Evolutionary conservation across 1,140 invertebrate genomes (phyloP), one percentile per base, ranked within the genome.

Genomic region (Halictus rubicundus): DNA sequence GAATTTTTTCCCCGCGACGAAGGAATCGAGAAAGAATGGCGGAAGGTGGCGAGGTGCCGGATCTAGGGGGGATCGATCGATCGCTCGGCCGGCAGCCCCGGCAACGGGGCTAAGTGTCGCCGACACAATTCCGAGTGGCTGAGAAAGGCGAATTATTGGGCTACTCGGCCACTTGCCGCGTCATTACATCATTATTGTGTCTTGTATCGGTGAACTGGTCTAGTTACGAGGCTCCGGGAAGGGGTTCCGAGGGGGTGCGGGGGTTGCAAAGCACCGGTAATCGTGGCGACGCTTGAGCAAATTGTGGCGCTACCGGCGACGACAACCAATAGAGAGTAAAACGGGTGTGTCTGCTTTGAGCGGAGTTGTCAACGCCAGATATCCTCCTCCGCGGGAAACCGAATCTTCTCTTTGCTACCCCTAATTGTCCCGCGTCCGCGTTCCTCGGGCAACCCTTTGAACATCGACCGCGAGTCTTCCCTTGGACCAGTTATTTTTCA

Each of bases 131-230:
- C 71, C 68, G 57, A 71, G 57, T 71, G 70, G 65, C 32, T 75
- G 64, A 68, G 80, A 76, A 75, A 23, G 49, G 78, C 65, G 27
- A 65, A 84, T 85, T 84, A 85, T 85, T 75, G 68, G 78, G 70
- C 66, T 69, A 78, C 68, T 86, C 52, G 68, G 54, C 73, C 75
- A 68, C 68, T 85, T 80, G 85, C 60, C 63, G 46, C 65, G 63
- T 86, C 71, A 72, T 86, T 85, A 85, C 78, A 70, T 85, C 84
- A 60, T 85, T 82, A 83, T 70, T 74, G 76, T 77, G 65, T 73
- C 71, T 83, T 78, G 71, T 64, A 57, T 52, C 25, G 68, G 37
- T 70, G 57, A 83, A 25, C 57, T 49, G 63, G 42, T 79, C 49
- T 66, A 63, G 39, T 70, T 81, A 63, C 39, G n/a, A 14, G 27